phyloP scores from a whole-genome alignment of 2,797 vertebrate genomes.

The Geotrypetes seraphini region DNA sequence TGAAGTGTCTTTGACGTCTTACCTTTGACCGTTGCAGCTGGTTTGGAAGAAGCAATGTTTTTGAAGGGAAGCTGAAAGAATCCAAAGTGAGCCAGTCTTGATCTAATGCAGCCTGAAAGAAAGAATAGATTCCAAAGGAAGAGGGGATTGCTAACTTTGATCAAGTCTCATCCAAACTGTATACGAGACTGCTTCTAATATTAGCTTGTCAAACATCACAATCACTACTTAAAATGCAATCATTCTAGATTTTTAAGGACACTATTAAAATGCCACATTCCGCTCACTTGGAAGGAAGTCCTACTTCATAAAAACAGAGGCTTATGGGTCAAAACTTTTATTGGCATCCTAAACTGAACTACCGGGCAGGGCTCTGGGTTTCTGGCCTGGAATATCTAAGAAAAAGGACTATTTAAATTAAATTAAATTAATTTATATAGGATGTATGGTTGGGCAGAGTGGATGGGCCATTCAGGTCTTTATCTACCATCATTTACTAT shows the following conservation, averaged over 20 bases:
- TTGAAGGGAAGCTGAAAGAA: conserved; percentile 46
- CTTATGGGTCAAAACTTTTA: too few relatives aligned
- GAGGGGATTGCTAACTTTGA: conserved; percentile 19
- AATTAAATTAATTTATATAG: too few relatives aligned
- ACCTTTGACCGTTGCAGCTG: conserved; percentile 67
- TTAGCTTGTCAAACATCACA: conserved; percentile 3
- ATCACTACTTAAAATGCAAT: conserved; percentile 13
- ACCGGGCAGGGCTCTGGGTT: too few relatives aligned
- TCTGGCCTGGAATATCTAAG: too few relatives aligned
- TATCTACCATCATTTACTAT: too few relatives aligned
- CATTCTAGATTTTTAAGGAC: neutral
- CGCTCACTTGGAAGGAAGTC: too few relatives aligned
- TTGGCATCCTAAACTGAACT: too few relatives aligned
- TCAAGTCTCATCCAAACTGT: conserved; percentile 20
- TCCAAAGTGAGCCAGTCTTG: conserved; percentile 57
- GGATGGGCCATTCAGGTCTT: too few relatives aligned
- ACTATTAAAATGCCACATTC: too few relatives aligned
- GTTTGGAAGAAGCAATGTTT: conserved; percentile 41
- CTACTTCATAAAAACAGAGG: too few relatives aligned
- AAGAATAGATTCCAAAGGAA: conserved; percentile 26
- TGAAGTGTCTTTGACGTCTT: conserved; percentile 54
- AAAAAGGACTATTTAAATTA: too few relatives aligned
- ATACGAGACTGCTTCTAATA: conserved; percentile 2
- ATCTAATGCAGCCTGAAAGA: conserved; percentile 61
- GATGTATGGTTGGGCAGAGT: too few relatives aligned